phyloP scores from a whole-genome alignment of 2,797 vertebrate genomes.

The Liparis tanakae region DNA sequence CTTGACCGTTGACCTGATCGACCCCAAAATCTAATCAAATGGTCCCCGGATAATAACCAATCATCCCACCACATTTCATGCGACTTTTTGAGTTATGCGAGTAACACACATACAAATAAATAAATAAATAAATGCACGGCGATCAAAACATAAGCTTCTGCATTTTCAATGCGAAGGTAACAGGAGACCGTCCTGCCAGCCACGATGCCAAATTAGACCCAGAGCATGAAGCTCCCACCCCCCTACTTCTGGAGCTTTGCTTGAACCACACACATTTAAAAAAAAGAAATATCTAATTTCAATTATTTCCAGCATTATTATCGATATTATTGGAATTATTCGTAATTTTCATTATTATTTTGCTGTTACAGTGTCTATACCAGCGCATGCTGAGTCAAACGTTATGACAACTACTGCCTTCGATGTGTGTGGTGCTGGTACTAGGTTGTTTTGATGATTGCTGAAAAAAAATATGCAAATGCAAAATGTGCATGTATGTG shows the following conservation, averaged over 20 bases:
- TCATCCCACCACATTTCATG: too few relatives aligned
- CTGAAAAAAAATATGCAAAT: conserved; percentile 11
- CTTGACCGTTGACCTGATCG: too few relatives aligned
- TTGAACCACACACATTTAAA: too few relatives aligned
- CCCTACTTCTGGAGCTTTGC: neutral
- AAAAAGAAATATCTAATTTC: neutral
- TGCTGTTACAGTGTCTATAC: neutral
- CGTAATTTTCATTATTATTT: neutral
- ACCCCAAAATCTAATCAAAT: too few relatives aligned
- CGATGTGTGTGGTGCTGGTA: conserved; percentile 4
- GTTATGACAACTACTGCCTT: conserved; percentile 13
- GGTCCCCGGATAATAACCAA: too few relatives aligned
- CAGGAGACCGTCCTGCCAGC: neutral
- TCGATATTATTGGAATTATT: neutral
- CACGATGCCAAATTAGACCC: neutral
- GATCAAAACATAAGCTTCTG: too few relatives aligned
- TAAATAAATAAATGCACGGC: too few relatives aligned
- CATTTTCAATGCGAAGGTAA: too few relatives aligned
- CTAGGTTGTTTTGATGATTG: conserved; percentile 13
- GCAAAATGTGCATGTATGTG: conserved; percentile 25
- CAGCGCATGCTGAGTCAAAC: conserved; percentile 4
- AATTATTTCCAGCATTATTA: neutral
- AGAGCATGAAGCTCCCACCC: neutral
- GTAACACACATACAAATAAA: too few relatives aligned
- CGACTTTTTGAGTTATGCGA: too few relatives aligned